Percentiles rank a stretch among this genome's conserved stretches.
phyloP scores from a whole-genome alignment of 2,113 vertebrate genomes.

The Opisthocomus hoazin region DNA sequence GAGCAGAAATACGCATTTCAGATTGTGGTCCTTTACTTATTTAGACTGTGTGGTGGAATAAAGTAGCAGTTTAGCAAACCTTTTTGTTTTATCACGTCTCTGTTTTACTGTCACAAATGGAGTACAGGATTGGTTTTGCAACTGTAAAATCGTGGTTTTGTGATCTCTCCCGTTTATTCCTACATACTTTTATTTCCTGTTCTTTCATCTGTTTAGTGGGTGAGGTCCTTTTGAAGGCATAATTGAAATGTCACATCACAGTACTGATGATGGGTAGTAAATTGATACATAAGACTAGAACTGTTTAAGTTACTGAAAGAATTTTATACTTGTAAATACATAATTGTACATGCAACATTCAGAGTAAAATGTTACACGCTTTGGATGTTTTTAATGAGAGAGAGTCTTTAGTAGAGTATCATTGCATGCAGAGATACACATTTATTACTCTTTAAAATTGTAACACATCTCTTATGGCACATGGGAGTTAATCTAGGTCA shows the following conservation, averaged over 20 bases:
- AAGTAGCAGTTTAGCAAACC: background rate
- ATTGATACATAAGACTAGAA: background rate
- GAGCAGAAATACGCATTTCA: background rate
- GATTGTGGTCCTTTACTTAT: background rate
- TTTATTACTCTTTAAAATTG: background rate
- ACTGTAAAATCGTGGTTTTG: background rate
- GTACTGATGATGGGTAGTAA: background rate
- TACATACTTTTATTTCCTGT: background rate
- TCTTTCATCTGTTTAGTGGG: background rate
- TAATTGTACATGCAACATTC: background rate
- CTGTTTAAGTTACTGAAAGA: background rate
- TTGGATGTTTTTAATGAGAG: background rate
- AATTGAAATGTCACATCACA: background rate
- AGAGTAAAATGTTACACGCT: background rate
- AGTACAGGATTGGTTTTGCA: background rate
- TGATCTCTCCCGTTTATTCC: background rate
- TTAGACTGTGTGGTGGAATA: background rate
- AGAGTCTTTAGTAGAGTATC: background rate
- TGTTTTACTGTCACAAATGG: background rate
- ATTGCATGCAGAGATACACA: background rate
- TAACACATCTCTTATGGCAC: background rate
- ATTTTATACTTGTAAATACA: background rate
- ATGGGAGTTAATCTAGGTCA: background rate
- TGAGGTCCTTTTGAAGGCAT: background rate
- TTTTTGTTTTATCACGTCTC: background rate